Evolutionary conservation across 2,113 vertebrate genomes (phyloP).

Genomic region (Miniopterus natalensis): DNA sequence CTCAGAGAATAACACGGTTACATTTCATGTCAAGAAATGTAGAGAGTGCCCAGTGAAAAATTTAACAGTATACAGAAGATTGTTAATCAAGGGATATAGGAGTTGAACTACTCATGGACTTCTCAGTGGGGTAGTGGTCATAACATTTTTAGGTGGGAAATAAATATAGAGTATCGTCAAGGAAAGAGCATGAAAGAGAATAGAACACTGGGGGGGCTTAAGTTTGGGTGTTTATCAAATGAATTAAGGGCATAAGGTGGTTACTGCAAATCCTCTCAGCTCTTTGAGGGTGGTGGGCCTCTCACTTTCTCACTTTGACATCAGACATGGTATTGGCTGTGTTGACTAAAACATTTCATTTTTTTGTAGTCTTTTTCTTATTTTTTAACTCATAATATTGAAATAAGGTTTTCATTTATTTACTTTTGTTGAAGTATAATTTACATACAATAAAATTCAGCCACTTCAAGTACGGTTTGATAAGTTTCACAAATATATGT

Average conservation of each 20-base stretch:
- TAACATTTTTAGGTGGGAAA: background rate
- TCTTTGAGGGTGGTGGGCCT: background rate
- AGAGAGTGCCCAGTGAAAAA: background rate
- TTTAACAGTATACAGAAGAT: background rate
- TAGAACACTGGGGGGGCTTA: background rate
- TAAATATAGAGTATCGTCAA: background rate
- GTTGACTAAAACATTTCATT: background rate
- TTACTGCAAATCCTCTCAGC: background rate
- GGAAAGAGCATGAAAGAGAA: background rate
- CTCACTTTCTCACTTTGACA: background rate
- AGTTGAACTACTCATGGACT: background rate
- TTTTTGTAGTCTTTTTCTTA: background rate
- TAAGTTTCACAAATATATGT: background rate
- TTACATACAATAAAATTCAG: background rate
- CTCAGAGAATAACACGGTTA: background rate
- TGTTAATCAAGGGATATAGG: background rate
- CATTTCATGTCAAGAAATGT: background rate
- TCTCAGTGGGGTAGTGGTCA: background rate
- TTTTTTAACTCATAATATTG: background rate
- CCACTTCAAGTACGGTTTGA: background rate
- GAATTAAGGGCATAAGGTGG: background rate
- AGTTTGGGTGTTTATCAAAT: conserved; percentile 15
- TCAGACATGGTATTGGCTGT: background rate
- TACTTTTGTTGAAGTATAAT: background rate
- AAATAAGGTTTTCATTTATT: background rate